Conservation (phyloP, 1,140 invertebrate species). For the Neelides sp. region DNA sequence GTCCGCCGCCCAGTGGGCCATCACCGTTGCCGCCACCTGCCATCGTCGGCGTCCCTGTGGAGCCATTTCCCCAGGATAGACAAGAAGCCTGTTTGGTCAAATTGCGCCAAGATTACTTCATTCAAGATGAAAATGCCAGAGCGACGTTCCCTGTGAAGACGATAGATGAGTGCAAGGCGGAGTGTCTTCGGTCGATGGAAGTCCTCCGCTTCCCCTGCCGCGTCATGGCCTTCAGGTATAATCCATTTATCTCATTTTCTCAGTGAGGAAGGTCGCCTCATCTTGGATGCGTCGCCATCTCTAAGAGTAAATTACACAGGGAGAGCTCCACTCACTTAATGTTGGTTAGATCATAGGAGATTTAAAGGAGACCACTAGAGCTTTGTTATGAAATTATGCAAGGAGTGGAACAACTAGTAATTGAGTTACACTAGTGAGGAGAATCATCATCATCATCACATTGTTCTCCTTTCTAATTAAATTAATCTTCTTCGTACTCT, state of each 20-base stretch:
- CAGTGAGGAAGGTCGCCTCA: no score
- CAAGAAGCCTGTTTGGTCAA: conserved; percentile 25
- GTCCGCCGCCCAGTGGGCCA: neutral
- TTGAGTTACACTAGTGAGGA: no score
- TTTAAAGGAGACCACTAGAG: no score
- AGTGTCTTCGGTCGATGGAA: conserved; percentile 24
- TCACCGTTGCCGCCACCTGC: neutral
- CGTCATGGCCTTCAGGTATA: conserved; percentile 23
- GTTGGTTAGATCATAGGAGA: no score
- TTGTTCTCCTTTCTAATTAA: no score
- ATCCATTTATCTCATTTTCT: neutral
- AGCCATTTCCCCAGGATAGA: neutral
- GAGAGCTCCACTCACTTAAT: no score
- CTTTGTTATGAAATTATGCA: no score
- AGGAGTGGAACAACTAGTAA: no score
- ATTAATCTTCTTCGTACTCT: no score
- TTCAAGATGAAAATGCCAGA: conserved; percentile 4
- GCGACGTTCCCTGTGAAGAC: conserved; percentile 29
- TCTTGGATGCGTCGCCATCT: no score
- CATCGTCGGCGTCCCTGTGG: neutral
- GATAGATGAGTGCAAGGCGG: conserved; percentile 27
- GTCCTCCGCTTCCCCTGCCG: conserved; percentile 26
- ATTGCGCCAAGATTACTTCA: conserved; percentile 13
- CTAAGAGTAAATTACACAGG: no score
- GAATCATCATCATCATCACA: no score